These are phyloP conservation scores for Rafetus swinhoei DNA, from an alignment of 2,113 vertebrate species.

Conservation along the genomic window DNA sequence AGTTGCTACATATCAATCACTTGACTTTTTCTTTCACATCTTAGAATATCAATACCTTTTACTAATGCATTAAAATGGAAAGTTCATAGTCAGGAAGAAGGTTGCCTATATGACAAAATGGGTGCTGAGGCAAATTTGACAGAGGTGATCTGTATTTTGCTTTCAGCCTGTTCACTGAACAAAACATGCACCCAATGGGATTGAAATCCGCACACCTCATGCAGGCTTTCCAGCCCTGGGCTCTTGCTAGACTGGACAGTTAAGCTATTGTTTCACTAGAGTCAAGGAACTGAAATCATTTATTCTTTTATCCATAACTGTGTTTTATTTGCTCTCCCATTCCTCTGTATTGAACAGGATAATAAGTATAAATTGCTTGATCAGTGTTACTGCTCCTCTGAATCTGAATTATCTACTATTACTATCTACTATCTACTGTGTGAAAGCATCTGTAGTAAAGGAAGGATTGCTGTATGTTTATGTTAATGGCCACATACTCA, in stretches of 20 bases:
- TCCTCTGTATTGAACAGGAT: neutral
- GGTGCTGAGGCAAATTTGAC: slow-evolving; percentile 18
- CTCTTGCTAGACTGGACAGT: neutral
- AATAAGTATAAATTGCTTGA: neutral
- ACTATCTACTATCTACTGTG: neutral
- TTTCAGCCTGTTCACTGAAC: slow-evolving; percentile 18
- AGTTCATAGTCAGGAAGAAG: slow-evolving; percentile 48
- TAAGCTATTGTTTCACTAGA: neutral
- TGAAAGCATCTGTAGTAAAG: neutral
- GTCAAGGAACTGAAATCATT: neutral
- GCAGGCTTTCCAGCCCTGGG: neutral
- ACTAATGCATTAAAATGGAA: slow-evolving; percentile 53
- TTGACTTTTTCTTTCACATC: slow-evolving; percentile 48
- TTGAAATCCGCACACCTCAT: neutral
- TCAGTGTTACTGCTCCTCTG: neutral
- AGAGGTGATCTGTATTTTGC: slow-evolving; percentile 55
- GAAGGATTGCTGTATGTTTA: neutral
- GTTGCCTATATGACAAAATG: slow-evolving; percentile 40
- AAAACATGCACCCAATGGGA: neutral
- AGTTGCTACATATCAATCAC: slow-evolving; percentile 25
- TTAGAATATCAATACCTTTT: slow-evolving; percentile 37
- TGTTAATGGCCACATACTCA: neutral
- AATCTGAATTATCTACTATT: neutral
- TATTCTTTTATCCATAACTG: neutral
- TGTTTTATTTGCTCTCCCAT: neutral